Evolutionary conservation across 2,113 vertebrate genomes (phyloP).

Genomic region (Centrocercus urophasianus): DNA sequence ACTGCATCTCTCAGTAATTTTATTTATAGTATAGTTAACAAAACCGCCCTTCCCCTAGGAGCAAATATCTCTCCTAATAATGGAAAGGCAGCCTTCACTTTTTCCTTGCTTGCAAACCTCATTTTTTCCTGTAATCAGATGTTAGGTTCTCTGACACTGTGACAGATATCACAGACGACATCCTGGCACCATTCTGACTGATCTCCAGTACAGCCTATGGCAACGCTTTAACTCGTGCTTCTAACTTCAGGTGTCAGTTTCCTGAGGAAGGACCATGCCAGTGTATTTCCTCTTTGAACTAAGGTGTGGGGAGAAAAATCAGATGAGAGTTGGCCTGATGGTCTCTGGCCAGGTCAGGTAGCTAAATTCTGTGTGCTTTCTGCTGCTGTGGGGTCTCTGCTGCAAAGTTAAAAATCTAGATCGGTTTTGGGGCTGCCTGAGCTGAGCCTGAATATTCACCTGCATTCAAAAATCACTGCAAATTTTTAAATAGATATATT

Average conservation of each 20-base stretch:
- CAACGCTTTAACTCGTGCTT: background rate
- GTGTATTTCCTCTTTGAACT: slow-evolving; percentile 15
- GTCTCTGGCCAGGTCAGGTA: background rate
- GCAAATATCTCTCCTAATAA: background rate
- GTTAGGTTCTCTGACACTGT: slow-evolving; percentile 27
- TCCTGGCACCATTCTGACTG: background rate
- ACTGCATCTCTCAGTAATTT: background rate
- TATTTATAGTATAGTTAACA: background rate
- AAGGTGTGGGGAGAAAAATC: background rate
- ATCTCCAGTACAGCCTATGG: background rate
- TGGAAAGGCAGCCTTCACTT: background rate
- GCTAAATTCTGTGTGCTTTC: background rate
- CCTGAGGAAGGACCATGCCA: background rate
- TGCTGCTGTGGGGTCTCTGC: rapidly evolving
- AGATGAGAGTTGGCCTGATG: background rate
- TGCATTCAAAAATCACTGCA: background rate
- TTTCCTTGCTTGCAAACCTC: background rate
- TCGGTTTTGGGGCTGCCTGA: background rate
- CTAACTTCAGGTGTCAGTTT: slow-evolving; percentile 61
- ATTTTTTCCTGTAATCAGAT: slow-evolving; percentile 31
- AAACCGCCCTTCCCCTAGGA: background rate
- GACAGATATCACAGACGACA: background rate
- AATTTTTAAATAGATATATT: background rate
- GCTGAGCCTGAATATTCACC: background rate
- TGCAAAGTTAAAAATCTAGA: background rate